Base-by-base conservation (phyloP, 2,888 invertebrate species). In the Synanthedon myopaeformis region DNA sequence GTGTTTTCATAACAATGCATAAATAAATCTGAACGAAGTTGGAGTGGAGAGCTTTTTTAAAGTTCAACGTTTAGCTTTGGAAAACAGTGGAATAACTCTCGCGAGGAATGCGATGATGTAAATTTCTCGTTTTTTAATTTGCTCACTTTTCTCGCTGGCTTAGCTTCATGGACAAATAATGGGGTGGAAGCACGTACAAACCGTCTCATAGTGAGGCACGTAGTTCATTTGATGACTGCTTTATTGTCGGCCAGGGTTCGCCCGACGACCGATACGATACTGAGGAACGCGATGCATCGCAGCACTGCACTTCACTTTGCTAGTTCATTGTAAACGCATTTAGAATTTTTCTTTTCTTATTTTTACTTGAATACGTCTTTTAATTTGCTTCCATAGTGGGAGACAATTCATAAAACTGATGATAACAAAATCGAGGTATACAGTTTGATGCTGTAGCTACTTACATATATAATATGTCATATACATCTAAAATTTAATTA, bases 191-290 rank as follows among this genome's bases (percentile, higher is more conserved):
- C 77, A 78, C 79, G 79, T 79, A 72, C 65, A 63, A 58, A 62
- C 65, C 70, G 70, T 70, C 74, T 75, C 69, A 66, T 75, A 72
- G 61, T 66, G 66, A 66, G 67, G 72, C 81, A 82, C 82, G 80
- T 78, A 74, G 59, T 61, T 61, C 62, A 63, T 72, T 71, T 76
- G 79, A 78, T 79, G 82, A 76, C 76, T 75, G 71, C 73, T 80
- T 82, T 84, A 83, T 79, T 79, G 73, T 71, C 66, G 59, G 63
- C 71, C 61, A 58, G 71, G 65, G 69, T 66, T 14, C 45, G 10
- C 35, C 35, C 8, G 10, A 35, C 35, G 35, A 35, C 3, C 35
- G 35, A 35, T 35, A 10, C 35, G 48, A 45, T 14, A 45, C 13
- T 41, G 49, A 51, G 45, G 42, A 41, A 49, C 51, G 52, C 53